Conservation (phyloP, 1,140 invertebrate genomes). For the Hermetia illucens region DNA sequence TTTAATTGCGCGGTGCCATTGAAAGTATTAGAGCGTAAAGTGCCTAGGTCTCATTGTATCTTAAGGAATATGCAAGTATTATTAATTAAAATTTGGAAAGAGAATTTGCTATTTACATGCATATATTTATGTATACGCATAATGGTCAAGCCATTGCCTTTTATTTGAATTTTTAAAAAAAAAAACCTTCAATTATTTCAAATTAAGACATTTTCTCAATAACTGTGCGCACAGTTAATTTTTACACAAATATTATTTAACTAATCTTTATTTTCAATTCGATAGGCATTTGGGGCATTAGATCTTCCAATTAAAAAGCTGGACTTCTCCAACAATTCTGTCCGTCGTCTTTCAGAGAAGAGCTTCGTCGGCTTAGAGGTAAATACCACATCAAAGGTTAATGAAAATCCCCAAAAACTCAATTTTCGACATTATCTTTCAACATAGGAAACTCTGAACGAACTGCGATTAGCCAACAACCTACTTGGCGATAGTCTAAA, state of each 20-base stretch:
- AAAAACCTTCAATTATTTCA: neutral
- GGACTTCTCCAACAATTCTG: conserved; percentile 68
- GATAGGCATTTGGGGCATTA: conserved; percentile 39
- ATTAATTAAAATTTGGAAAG: too few relatives aligned
- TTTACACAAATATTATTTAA: too few relatives aligned
- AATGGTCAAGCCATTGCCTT: neutral
- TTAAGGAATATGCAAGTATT: too few relatives aligned
- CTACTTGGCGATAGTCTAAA: conserved; percentile 75
- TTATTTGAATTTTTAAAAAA: neutral
- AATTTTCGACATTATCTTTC: neutral
- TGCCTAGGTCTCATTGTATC: too few relatives aligned
- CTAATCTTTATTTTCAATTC: neutral
- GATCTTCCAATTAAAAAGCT: conserved; percentile 53
- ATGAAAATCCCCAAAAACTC: neutral
- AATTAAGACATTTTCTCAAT: too few relatives aligned
- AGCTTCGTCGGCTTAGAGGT: conserved; percentile 48
- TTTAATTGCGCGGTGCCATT: too few relatives aligned
- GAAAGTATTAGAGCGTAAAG: too few relatives aligned
- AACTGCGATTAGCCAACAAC: conserved; percentile 62
- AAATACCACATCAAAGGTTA: neutral
- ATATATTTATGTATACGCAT: neutral
- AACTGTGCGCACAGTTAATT: too few relatives aligned
- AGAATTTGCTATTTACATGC: too few relatives aligned
- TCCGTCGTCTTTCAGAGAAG: conserved; percentile 63
- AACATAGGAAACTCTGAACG: conserved; percentile 40